Conservation (phyloP, 2,888 invertebrate species). For the Chymomyza fuscimana region DNA sequence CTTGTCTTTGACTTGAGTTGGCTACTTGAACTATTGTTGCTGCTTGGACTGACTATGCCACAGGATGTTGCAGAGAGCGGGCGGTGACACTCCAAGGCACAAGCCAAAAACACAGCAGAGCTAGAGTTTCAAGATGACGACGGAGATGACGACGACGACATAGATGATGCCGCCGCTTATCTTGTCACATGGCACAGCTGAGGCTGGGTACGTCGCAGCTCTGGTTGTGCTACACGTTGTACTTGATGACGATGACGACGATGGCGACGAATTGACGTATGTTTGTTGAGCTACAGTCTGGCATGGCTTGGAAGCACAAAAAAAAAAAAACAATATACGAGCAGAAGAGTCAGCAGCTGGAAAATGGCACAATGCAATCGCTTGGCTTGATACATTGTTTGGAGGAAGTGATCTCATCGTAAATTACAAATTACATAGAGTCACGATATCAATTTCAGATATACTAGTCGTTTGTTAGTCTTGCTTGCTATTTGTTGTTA, state of each 20-base stretch:
- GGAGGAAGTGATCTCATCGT: slow-evolving; percentile 76
- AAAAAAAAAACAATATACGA: slow-evolving; percentile 19
- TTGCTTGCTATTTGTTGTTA: slow-evolving; percentile 58
- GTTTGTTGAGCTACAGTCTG: slow-evolving; percentile 35
- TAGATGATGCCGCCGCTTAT: slow-evolving; percentile 44
- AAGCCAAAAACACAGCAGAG: slow-evolving; percentile 9
- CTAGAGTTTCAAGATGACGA: slow-evolving; percentile 20
- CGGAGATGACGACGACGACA: slow-evolving; percentile 16
- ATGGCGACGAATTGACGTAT: slow-evolving; percentile 65
- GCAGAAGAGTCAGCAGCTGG: slow-evolving; percentile 10
- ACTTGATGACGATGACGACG: not conserved
- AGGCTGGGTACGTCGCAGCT: not conserved
- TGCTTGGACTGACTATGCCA: slow-evolving; percentile 27
- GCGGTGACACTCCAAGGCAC: not conserved
- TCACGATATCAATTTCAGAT: slow-evolving; percentile 76
- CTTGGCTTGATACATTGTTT: slow-evolving; percentile 54
- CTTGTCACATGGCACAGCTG: slow-evolving; percentile 55
- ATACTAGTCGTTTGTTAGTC: slow-evolving; percentile 45
- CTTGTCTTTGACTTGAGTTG: slow-evolving; percentile 38
- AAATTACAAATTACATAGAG: slow-evolving; percentile 76
- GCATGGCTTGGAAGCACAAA: slow-evolving; percentile 25
- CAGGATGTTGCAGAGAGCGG: not conserved
- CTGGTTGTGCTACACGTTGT: too few relatives aligned
- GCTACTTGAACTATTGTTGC: slow-evolving; percentile 45
- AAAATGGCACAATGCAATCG: slow-evolving; percentile 44